phyloP scores from a whole-genome alignment of 2,113 vertebrate genomes.

The Chloroceryle aenea region DNA sequence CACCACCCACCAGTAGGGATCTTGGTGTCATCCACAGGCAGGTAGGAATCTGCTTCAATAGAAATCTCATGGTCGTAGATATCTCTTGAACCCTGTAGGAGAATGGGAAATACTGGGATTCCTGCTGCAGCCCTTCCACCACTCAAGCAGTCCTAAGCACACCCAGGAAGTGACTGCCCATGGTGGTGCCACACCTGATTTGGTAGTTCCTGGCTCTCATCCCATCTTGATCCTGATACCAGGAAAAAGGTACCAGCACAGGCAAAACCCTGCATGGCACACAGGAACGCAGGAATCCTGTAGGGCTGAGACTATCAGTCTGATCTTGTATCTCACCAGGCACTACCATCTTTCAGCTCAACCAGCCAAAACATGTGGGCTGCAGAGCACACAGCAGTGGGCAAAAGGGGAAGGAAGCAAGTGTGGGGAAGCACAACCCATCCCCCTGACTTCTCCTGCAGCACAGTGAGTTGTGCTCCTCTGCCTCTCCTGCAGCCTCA shows the following conservation, averaged over 20 bases:
- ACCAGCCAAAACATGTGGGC: not conserved
- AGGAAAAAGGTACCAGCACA: not conserved
- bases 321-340: not conserved
- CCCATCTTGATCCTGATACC: not conserved
- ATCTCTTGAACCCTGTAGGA: constrained; percentile 78
- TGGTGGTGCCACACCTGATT: not conserved
- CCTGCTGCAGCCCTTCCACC: not conserved
- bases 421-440: not conserved
- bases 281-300: not conserved
- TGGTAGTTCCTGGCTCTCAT: not conserved
- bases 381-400: not conserved
- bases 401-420: not conserved
- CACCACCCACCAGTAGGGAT: constrained; percentile 86
- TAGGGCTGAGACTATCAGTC: not conserved
- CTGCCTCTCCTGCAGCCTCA: not conserved
- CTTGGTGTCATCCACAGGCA: constrained; percentile 85
- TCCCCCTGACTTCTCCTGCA: not conserved
- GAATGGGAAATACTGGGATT: not conserved
- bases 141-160: not conserved
- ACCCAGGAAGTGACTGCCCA: not conserved
- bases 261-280: not conserved
- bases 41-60: constrained; percentile 83
- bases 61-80: constrained; percentile 87
- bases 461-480: rapidly evolving
- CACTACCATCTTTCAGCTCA: not conserved